phyloP scores from a whole-genome alignment of 2,113 vertebrate species.

The Helogale parvula region DNA sequence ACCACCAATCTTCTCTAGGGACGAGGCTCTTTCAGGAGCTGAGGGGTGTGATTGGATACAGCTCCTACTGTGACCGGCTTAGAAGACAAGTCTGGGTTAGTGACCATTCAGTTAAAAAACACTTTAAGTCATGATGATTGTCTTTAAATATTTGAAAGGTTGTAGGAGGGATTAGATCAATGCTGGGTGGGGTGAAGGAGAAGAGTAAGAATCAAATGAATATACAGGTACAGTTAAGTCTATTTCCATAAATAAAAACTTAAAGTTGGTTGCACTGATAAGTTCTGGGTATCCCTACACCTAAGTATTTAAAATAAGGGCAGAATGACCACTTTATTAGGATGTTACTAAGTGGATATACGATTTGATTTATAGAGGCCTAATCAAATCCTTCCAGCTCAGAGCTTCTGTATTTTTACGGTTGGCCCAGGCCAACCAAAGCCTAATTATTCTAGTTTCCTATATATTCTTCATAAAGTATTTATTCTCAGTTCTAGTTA shows the following conservation, averaged over 20 bases:
- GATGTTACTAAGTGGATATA: background rate
- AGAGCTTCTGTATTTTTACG: conserved; percentile 40
- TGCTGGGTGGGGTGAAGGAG: background rate
- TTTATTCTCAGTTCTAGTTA: conserved; percentile 28
- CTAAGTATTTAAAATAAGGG: conserved; percentile 27
- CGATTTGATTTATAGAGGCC: background rate
- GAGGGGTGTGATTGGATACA: background rate
- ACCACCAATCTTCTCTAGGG: background rate
- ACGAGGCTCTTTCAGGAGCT: background rate
- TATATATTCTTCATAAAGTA: background rate
- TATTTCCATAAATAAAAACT: conserved; percentile 14
- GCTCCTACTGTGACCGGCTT: background rate
- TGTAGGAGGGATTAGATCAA: conserved; percentile 16
- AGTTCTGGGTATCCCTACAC: background rate
- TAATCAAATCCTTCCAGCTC: background rate
- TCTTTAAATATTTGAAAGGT: conserved; percentile 29
- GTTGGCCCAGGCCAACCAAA: background rate
- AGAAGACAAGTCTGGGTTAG: background rate
- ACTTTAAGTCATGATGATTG: background rate
- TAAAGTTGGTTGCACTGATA: background rate
- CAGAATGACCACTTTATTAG: background rate
- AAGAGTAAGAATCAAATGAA: background rate
- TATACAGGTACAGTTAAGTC: background rate
- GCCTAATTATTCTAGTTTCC: conserved; percentile 35
- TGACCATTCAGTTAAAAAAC: background rate